Conservation (phyloP, 2,797 vertebrate genomes). For the Bovichtus variegatus region DNA sequence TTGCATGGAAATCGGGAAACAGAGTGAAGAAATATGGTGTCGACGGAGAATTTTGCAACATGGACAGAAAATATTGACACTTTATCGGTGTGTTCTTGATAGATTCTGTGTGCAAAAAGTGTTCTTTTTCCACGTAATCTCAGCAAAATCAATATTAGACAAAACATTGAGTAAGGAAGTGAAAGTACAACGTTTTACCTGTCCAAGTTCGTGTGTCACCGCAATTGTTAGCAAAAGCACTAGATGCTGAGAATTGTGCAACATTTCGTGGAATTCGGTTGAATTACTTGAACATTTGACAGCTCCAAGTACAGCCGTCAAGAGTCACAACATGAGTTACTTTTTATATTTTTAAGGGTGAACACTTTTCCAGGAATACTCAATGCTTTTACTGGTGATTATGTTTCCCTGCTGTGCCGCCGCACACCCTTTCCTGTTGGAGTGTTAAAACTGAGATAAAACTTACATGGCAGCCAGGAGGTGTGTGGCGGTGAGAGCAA, state of each 20-base stretch:
- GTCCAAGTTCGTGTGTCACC: neutral
- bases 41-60: neutral
- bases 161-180: neutral
- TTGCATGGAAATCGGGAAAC: neutral
- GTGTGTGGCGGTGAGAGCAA: constrained; percentile 26
- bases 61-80: neutral
- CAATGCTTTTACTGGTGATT: constrained; percentile 20
- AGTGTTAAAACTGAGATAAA: constrained; percentile 60
- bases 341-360: constrained; percentile 6
- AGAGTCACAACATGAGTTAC: neutral
- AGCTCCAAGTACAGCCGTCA: neutral
- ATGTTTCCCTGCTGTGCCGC: constrained; percentile 16
- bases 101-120: neutral
- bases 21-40: neutral
- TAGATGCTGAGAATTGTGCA: neutral
- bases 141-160: neutral
- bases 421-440: constrained; percentile 40
- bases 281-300: neutral
- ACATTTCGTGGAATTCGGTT: no score
- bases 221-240: neutral
- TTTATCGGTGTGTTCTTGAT: neutral
- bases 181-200: neutral
- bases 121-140: neutral
- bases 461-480: constrained; percentile 22
- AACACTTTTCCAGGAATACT: constrained; percentile 31